Base-by-base conservation (phyloP, 2,113 vertebrate species). In the Pangasianodon gigas region DNA sequence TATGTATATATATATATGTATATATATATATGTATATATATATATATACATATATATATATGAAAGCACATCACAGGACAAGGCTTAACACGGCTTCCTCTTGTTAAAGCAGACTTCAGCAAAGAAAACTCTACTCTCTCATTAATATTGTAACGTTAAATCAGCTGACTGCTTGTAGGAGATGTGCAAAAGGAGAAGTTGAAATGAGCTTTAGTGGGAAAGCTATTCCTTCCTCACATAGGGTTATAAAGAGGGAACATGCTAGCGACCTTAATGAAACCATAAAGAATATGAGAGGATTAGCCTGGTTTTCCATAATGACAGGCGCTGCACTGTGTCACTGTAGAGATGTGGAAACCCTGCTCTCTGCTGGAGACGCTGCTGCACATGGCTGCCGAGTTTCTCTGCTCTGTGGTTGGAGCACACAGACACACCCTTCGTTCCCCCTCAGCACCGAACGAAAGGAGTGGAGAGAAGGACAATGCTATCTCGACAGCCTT, bases 361-460 rank as follows among this genome's bases (percentile, higher is more conserved):
- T 77, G 67, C 56, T 37, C 88, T 60, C 67, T 84, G 82, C 51
- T 75, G 82, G 82, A 60, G 56, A 51, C 24, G 32, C 32, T 7
- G 41, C 24, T 29, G 21, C 37, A n/a, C 24, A 65, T 32, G 62
- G 65, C 51, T 75, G 32, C 62, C 19, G 81, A 60, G 52, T 84
- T 85, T 32, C 56, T 77, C 82, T 89, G 82, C 69, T 29, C 83
- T 89, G 69, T 79, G 88, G 69, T 85, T 77, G 88, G 83, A 85
- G 88, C 82, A 51, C 67, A 77, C 56, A 10, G 83, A 79, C 69
- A 89, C 82, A 85, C 88, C 83, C 88, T 60, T 29, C 44, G 21
- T 74, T 69, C 82, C 18, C 46, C 26, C 75, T 81, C 60, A 44
- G 41, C 71, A 56, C n/a, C 6, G 10, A 58, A 29, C 6, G n/a